A percentile compares a stretch with the other conserved stretches of the same genome.
These are phyloP conservation scores for Nomada fucata DNA, from an alignment of 2,888 invertebrate genomes.

Conservation along the genomic window DNA sequence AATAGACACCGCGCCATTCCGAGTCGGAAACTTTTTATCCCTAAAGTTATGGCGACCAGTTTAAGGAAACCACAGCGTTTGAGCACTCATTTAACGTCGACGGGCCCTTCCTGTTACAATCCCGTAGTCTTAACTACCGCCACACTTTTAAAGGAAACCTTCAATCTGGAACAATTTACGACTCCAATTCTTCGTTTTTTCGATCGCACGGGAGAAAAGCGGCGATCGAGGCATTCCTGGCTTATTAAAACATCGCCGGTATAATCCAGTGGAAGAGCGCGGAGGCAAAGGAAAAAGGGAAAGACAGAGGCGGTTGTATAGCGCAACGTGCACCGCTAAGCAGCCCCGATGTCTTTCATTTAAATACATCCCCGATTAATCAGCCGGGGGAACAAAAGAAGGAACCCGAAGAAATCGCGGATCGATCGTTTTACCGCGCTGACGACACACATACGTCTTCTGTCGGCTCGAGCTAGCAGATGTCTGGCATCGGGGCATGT, in stretches of 20 bases:
- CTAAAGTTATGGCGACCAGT: conserved; percentile 20
- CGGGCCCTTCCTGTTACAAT: neutral
- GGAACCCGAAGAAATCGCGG: conserved; percentile 39
- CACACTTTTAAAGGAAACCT: conserved; percentile 33
- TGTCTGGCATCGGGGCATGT: conserved; percentile 54
- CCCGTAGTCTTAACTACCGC: neutral
- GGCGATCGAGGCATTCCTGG: conserved; percentile 15
- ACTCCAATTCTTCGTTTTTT: conserved; percentile 44
- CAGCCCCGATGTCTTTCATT: conserved; percentile 26
- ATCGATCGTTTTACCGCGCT: conserved; percentile 45
- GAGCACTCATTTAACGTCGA: conserved; percentile 9
- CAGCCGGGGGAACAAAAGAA: conserved; percentile 32
- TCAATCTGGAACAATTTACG: conserved; percentile 33
- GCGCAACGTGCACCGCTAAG: conserved; percentile 15
- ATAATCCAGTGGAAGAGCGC: neutral
- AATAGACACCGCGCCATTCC: neutral
- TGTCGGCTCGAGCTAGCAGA: conserved; percentile 48
- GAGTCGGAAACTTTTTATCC: neutral
- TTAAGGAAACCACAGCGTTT: neutral
- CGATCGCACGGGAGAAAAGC: conserved; percentile 4
- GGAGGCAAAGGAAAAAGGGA: neutral
- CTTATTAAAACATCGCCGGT: conserved; percentile 39
- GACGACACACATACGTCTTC: conserved; percentile 53
- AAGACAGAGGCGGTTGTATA: neutral
- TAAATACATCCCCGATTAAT: conserved; percentile 39